A percentile compares a stretch with the other conserved stretches of the same genome.
phyloP scores from a whole-genome alignment of 2,113 vertebrate species.

The Eurystomus gularis region DNA sequence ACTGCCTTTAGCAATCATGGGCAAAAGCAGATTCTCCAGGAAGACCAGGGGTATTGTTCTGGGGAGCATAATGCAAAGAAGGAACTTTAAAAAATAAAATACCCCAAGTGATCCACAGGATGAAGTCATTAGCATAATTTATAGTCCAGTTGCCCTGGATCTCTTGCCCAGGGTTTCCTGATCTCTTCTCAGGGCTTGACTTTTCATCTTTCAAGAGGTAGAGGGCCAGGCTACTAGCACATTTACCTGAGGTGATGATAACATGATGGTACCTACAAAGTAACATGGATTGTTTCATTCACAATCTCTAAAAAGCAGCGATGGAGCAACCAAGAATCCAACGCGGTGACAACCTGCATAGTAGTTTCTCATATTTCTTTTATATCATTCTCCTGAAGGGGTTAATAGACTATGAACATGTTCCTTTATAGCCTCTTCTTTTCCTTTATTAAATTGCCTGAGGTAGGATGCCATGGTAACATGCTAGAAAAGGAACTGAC shows the following conservation, averaged over 20 bases:
- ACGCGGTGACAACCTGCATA: neutral
- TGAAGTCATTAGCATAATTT: neutral
- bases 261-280: neutral
- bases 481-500: neutral
- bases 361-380: neutral
- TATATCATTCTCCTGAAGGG: neutral
- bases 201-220: neutral
- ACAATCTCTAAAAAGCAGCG: neutral
- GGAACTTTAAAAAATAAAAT: neutral
- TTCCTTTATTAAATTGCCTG: neutral
- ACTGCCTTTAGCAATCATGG: neutral
- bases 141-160: neutral
- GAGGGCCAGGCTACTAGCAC: neutral
- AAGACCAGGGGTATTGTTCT: fast-evolving
- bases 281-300: neutral
- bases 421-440: neutral
- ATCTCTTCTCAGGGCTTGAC: neutral
- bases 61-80: neutral
- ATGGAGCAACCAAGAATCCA: neutral
- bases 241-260: neutral
- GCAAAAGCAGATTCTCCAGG: neutral
- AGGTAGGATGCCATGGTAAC: neutral
- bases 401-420: neutral
- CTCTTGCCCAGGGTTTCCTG: neutral
- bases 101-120: neutral